These are phyloP conservation scores for Pedionomus torquatus DNA, from an alignment of 2,113 vertebrate species.

Conservation along the genomic window DNA sequence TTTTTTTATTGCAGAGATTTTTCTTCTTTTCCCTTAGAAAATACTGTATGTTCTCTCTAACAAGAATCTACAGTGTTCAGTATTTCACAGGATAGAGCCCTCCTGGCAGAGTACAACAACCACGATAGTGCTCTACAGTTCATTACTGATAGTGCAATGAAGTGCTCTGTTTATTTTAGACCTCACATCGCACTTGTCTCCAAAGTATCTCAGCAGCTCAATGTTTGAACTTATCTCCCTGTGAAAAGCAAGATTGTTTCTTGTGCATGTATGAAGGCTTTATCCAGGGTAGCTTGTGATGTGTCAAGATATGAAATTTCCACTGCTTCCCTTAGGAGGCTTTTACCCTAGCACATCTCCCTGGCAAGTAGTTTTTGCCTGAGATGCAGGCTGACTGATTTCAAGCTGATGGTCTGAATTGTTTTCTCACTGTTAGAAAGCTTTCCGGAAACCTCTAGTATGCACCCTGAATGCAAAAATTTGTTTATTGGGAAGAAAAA, in stretches of 20 bases:
- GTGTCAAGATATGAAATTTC: not conserved
- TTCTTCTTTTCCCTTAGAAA: not conserved
- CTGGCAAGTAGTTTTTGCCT: not conserved
- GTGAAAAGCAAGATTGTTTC: not conserved
- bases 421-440: not conserved
- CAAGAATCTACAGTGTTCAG: not conserved
- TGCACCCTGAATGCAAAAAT: not conserved
- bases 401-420: not conserved
- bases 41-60: not conserved
- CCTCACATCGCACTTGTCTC: not conserved
- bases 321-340: not conserved
- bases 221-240: conserved; percentile 5
- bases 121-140: not conserved
- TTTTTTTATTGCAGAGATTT: not conserved
- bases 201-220: not conserved
- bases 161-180: conserved; percentile 39
- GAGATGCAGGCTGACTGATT: not conserved
- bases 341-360: not conserved
- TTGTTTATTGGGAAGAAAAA: not conserved
- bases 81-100: not conserved
- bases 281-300: not conserved
- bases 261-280: not conserved
- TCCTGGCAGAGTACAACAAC: not conserved
- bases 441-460: not conserved
- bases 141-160: not conserved